Percentiles rank a stretch among this genome's conserved stretches.
phyloP scores from a whole-genome alignment of 2,113 vertebrate genomes.

The Petromus typicus region DNA sequence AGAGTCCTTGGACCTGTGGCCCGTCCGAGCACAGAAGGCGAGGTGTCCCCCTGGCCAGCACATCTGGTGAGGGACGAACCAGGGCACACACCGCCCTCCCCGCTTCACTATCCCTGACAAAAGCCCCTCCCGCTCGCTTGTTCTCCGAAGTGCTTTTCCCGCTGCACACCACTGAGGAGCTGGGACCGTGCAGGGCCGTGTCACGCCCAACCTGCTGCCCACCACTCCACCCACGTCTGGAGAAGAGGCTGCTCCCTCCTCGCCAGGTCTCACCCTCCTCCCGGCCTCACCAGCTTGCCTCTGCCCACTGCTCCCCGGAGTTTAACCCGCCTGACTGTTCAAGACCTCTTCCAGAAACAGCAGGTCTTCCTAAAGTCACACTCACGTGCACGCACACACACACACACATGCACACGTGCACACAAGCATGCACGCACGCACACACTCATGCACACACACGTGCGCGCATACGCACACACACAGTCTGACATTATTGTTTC shows the following conservation, averaged over 20 bases:
- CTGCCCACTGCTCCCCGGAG: background rate
- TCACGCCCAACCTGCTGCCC: background rate
- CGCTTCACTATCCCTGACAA: background rate
- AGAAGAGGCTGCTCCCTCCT: slow-evolving; percentile 4
- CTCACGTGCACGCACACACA: background rate
- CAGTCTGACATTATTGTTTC: background rate
- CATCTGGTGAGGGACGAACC: background rate
- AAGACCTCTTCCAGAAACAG: background rate
- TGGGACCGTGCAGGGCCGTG: background rate
- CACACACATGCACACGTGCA: background rate
- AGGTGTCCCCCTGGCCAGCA: background rate
- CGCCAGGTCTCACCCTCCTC: background rate
- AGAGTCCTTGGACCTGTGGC: background rate
- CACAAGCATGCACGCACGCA: background rate
- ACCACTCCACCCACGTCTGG: no score
- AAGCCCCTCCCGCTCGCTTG: background rate
- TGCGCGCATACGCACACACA: background rate
- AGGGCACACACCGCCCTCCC: background rate
- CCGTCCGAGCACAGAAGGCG: background rate
- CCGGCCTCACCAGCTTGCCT: background rate
- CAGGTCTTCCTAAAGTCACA: slow-evolving; percentile 10
- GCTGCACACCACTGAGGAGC: background rate
- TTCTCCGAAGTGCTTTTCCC: background rate
- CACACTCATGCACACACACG: background rate
- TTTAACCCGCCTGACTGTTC: background rate